Evolutionary conservation across 2,113 vertebrate genomes (phyloP).

Genomic region (Lepidiolamprologus cunningtoni): DNA sequence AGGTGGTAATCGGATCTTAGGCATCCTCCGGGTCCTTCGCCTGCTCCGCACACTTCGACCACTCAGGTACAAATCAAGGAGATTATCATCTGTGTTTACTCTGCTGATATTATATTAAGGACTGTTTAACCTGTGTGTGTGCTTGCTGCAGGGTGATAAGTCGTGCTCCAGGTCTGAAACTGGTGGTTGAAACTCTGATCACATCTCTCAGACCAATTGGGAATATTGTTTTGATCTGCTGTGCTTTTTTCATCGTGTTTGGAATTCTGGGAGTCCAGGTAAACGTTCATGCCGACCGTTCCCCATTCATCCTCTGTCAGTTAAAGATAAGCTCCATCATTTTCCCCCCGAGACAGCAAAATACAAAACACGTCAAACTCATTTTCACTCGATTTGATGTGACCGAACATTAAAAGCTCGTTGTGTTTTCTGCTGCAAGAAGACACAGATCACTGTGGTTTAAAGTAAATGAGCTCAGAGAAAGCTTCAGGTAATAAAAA

Average conservation of each 20-base stretch:
- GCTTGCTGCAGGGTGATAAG: constrained; percentile 85
- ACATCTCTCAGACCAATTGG: constrained; percentile 94
- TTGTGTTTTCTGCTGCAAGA: neutral
- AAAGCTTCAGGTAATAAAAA: constrained; percentile 39
- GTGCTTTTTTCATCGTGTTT: constrained; percentile 97
- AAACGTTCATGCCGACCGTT: constrained; percentile 5
- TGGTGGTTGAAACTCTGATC: constrained; percentile 97
- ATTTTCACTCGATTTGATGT: neutral
- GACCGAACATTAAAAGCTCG: neutral
- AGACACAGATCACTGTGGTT: neutral
- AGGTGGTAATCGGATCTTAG: constrained; percentile 89
- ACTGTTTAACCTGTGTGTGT: neutral
- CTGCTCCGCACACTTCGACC: constrained; percentile 91
- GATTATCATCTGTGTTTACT: neutral
- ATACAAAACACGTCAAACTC: neutral
- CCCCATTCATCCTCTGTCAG: neutral
- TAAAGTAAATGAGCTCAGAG: constrained; percentile 23
- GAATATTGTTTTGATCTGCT: constrained; percentile 98
- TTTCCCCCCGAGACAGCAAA: neutral
- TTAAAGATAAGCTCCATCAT: neutral
- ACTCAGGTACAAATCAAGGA: constrained; percentile 71
- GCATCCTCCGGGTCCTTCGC: constrained; percentile 87
- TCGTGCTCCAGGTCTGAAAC: constrained; percentile 90
- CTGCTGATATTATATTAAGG: neutral
- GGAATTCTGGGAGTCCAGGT: constrained; percentile 97